Percentiles rank a stretch among this genome's conserved stretches.
Evolutionary conservation across 2,888 invertebrate genomes (phyloP).

Genomic region (Euclidia mi): DNA sequence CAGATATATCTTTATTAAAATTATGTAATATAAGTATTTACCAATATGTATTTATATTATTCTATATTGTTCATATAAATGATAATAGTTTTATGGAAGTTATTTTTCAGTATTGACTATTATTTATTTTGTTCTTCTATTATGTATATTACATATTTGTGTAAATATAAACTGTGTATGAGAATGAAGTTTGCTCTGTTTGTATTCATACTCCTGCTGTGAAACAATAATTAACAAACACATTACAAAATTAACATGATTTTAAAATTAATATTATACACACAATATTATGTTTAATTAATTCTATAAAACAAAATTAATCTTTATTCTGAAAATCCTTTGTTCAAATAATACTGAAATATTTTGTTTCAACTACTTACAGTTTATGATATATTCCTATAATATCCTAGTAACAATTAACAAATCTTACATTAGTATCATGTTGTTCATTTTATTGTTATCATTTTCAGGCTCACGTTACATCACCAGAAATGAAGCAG

Average conservation of each 20-base stretch:
- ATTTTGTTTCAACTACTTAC: no score
- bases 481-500: constrained; percentile 90
- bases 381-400: no score
- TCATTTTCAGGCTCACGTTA: constrained; percentile 86
- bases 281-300: no score
- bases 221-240: constrained; percentile 28
- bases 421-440: background rate
- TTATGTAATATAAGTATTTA: background rate
- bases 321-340: no score
- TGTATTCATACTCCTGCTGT: constrained; percentile 13
- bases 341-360: no score
- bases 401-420: background rate
- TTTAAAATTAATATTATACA: constrained; percentile 1
- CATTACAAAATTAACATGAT: constrained; percentile 18
- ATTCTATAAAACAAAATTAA: no score
- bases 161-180: constrained; percentile 23
- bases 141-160: background rate
- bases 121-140: background rate
- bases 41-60: background rate
- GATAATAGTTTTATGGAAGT: no score
- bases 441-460: constrained; percentile 31
- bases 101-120: no score
- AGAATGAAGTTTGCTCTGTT: constrained; percentile 31
- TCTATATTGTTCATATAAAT: no score
- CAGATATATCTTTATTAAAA: no score